Base-by-base conservation (phyloP, 1,140 invertebrate genomes). In the Microvelia longipes region DNA sequence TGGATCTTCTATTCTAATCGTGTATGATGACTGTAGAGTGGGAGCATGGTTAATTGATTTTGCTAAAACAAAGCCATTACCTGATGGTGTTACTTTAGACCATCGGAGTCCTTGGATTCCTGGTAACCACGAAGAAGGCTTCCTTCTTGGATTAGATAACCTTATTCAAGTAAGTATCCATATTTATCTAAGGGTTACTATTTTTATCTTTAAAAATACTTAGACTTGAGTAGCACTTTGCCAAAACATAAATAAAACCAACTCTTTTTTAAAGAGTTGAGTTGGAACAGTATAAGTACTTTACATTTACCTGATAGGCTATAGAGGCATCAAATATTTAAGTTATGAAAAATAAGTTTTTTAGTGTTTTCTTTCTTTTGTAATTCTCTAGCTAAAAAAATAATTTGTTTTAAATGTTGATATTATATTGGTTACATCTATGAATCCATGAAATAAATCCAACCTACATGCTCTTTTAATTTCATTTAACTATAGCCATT, bases 1-100 rank as follows among this genome's bases (percentile, higher is more conserved):
- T 74, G 96, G 96, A 26, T 95, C 92, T 80, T 95, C 92, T 79
- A 86, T 98, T 72, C 89, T 98, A 70, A 90, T 98, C 75, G 91
- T 98, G 30, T 94, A 95, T 77, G 94, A 98, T 78, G 85, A 90
- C 71, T 85, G 86, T 68, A 87, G 88, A 73, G 90, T 92, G 1
- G 91, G 92, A 67, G 90, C 90, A 1, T 98, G 94, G 94, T 83
- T 98, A 71, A 98, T 98, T 69, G 96, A 98, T 78, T 98, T 98
- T 81, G 94, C 92, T 19, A 98, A 98, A 77, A 95, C 92, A 0
- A 82, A 87, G 19, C 82, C 84, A 65, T 80, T 96, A 29, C 90
- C 93, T 0, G 82, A 87, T 29, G 86, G 86, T 15, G 74, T 86
- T 15, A 82, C 77, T 67, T 83, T 96, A 1, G 86, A 87, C 68